Evolutionary conservation across 2,113 vertebrate species (phyloP).

Genomic region (Stomatorhinus ivindoensis): DNA sequence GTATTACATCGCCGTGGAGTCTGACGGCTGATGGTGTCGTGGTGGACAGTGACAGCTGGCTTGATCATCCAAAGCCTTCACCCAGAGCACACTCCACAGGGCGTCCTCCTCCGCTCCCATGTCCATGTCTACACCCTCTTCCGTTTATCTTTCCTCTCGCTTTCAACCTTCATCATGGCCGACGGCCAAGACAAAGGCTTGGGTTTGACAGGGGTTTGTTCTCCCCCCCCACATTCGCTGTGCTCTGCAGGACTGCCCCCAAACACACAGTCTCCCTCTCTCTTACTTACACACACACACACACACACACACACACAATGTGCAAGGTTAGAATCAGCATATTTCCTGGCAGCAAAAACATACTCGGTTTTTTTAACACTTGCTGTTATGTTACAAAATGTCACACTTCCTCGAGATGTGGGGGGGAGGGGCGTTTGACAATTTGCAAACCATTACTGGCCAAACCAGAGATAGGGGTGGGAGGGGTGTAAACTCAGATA

Average conservation of each 20-base stretch:
- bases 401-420: neutral
- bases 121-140: neutral
- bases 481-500: neutral
- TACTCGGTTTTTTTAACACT: neutral
- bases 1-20: neutral
- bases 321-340: neutral
- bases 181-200: neutral
- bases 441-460: neutral
- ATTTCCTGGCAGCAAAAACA: neutral
- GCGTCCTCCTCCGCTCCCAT: neutral
- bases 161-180: neutral
- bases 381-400: neutral
- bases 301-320: neutral
- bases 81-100: neutral
- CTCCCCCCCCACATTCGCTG: neutral
- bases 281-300: neutral
- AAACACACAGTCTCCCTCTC: neutral
- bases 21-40: neutral
- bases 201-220: neutral
- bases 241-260: neutral
- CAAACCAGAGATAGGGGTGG: neutral
- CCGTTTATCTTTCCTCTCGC: neutral
- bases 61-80: neutral
- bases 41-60: neutral
- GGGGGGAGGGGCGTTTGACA: neutral